Evolutionary conservation across 2,888 invertebrate genomes (phyloP).

Genomic region (Phania funesta): DNA sequence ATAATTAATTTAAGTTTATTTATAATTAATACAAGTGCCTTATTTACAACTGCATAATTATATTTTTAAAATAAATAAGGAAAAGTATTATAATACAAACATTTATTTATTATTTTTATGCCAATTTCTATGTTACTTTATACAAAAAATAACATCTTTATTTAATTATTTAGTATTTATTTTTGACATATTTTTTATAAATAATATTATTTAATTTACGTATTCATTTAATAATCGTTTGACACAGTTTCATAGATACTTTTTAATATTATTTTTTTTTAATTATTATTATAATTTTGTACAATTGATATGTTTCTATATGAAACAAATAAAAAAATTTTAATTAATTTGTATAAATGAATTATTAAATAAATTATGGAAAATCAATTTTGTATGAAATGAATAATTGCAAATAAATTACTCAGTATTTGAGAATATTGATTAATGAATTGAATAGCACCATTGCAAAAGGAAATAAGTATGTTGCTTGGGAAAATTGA

Average conservation of each 20-base stretch:
- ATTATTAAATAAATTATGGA: slow-evolving; percentile 17
- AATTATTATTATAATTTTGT: neutral
- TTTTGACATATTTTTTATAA: neutral
- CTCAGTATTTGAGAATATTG: slow-evolving; percentile 7
- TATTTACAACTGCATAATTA: slow-evolving; percentile 14
- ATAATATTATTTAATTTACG: neutral
- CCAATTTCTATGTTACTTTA: neutral
- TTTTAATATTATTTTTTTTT: neutral
- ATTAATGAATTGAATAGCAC: slow-evolving; percentile 4
- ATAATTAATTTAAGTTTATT: neutral
- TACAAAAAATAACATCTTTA: neutral
- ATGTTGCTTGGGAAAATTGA: no score
- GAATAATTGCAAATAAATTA: slow-evolving; percentile 24
- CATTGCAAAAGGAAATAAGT: no score
- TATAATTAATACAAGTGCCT: slow-evolving; percentile 38
- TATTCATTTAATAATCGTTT: neutral
- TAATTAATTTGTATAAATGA: slow-evolving; percentile 30
- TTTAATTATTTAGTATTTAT: neutral
- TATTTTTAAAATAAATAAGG: neutral
- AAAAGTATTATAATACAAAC: neutral
- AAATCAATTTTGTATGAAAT: neutral
- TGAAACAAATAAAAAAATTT: slow-evolving; percentile 12
- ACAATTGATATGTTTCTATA: slow-evolving; percentile 4
- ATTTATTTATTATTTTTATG: slow-evolving; percentile 29
- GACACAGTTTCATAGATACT: neutral